phyloP scores from a whole-genome alignment of 2,113 vertebrate genomes.

The Chionis minor region DNA sequence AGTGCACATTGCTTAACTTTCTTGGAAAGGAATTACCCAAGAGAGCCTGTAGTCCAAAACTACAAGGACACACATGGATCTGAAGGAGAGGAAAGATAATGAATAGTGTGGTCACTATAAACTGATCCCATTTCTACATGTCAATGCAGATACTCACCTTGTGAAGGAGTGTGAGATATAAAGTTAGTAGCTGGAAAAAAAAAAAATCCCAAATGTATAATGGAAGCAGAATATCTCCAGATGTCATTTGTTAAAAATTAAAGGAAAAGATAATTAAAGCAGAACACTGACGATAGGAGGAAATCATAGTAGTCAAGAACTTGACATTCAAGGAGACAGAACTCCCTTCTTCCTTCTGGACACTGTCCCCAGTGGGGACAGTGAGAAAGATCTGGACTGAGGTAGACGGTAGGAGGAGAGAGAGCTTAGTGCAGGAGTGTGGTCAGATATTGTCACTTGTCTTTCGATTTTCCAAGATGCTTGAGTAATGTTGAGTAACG shows the following conservation, averaged over 20 bases:
- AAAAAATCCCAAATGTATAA: background rate
- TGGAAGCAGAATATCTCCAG: background rate
- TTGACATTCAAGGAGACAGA: background rate
- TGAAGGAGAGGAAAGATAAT: background rate
- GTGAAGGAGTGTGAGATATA: background rate
- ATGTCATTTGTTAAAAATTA: background rate
- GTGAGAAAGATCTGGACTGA: background rate
- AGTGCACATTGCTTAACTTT: background rate
- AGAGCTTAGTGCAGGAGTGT: background rate
- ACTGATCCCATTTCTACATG: background rate
- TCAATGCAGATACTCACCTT: background rate
- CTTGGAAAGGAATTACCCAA: background rate
- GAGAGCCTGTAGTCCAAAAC: background rate
- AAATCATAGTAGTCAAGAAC: background rate
- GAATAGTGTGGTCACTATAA: background rate
- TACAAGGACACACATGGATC: background rate
- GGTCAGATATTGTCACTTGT: background rate
- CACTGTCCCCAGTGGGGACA: too few species aligned
- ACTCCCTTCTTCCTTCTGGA: background rate
- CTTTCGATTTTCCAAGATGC: background rate
- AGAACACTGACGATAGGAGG: background rate
- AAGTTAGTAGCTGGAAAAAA: background rate
- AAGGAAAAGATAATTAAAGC: background rate
- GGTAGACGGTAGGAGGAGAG: background rate
- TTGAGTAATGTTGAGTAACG: background rate